phyloP scores from a whole-genome alignment of 2,888 invertebrate species.

The Aelia acuminata region DNA sequence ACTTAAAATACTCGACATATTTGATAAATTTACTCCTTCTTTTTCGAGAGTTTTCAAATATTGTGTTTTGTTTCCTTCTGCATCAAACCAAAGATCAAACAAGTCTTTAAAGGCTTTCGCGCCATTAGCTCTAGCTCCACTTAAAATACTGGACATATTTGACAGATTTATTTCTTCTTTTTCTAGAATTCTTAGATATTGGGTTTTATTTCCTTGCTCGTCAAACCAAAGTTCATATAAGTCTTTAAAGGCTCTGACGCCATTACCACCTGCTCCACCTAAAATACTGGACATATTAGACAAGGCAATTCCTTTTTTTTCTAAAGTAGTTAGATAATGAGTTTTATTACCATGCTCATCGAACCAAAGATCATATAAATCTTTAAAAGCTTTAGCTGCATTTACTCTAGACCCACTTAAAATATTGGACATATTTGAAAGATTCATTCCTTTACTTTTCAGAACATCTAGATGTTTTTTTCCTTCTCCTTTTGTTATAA shows the following conservation, averaged over 20 bases:
- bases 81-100: conserved; percentile 40
- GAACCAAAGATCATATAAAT: conserved; percentile 32
- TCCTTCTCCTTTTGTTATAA: conserved; percentile 13
- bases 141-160: conserved; percentile 47
- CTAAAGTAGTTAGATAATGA: conserved; percentile 3
- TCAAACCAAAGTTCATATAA: conserved; percentile 37
- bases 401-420: conserved; percentile 20
- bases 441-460: conserved; percentile 21
- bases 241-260: not conserved
- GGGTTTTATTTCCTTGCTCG: conserved; percentile 14
- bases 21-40: conserved; percentile 36
- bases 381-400: conserved; percentile 48
- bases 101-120: conserved; percentile 38
- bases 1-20: conserved; percentile 33
- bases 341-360: conserved; percentile 36
- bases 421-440: conserved; percentile 32
- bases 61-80: conserved; percentile 16
- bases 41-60: conserved; percentile 44
- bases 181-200: conserved; percentile 39
- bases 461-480: conserved; percentile 25
- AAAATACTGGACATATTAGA: conserved; percentile 19
- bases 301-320: not conserved
- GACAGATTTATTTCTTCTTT: conserved; percentile 26
- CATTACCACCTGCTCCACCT: conserved; percentile 25
- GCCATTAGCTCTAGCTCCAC: conserved; percentile 18